These are phyloP conservation scores for Hyles lineata DNA, from an alignment of 2,888 invertebrate genomes.

Conservation along the genomic window DNA sequence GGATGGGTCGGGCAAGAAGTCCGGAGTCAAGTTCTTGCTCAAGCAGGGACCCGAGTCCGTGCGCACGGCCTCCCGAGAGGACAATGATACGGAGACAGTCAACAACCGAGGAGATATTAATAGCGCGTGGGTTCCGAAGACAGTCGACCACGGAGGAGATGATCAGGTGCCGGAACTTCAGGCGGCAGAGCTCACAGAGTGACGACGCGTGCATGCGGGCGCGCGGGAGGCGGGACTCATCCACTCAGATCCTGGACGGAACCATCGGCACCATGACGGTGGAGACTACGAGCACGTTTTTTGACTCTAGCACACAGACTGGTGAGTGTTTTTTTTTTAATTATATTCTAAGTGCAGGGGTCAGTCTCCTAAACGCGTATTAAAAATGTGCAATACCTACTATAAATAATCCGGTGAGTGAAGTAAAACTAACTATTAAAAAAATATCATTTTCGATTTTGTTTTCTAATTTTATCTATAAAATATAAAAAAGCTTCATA, in stretches of 20 bases:
- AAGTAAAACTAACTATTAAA: too few relatives aligned
- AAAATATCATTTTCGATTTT: too few relatives aligned
- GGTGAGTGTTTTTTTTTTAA: constrained; percentile 85
- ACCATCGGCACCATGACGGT: constrained; percentile 97
- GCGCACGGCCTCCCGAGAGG: constrained; percentile 86
- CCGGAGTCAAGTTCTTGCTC: constrained; percentile 92
- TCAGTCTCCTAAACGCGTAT: too few relatives aligned
- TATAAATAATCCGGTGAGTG: too few relatives aligned
- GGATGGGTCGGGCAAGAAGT: constrained; percentile 84
- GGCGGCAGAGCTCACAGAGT: constrained; percentile 95
- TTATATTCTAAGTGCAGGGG: neutral
- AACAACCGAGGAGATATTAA: constrained; percentile 95
- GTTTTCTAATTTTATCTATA: too few relatives aligned
- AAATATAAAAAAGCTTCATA: too few relatives aligned
- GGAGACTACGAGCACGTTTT: constrained; percentile 96
- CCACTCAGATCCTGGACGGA: constrained; percentile 95
- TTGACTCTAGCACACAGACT: constrained; percentile 96
- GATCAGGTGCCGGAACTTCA: constrained; percentile 95
- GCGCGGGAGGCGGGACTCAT: constrained; percentile 92
- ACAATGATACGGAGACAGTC: constrained; percentile 94
- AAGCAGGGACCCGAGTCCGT: constrained; percentile 92
- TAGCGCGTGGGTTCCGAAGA: constrained; percentile 94
- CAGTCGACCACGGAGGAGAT: constrained; percentile 97
- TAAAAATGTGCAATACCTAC: too few relatives aligned
- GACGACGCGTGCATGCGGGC: constrained; percentile 90